Conservation (phyloP, 2,113 vertebrate species). For the Zapornia atra region DNA sequence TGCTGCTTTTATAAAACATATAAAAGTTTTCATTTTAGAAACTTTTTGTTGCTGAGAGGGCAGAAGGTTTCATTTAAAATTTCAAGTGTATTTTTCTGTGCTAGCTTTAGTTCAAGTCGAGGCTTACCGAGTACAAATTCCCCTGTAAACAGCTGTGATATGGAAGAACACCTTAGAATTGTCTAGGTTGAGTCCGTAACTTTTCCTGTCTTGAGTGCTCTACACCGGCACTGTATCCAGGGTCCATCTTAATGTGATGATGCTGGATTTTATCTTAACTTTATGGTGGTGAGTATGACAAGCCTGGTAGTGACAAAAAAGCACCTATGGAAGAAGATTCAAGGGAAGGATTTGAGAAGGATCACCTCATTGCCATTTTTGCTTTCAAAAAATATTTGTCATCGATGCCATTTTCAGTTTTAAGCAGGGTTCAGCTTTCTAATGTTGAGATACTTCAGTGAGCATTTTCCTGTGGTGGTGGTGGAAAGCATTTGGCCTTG, state of each 20-base stretch:
- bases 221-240: background rate
- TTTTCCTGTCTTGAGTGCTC: fast-evolving
- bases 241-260: background rate
- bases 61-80: background rate
- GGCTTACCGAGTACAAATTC: background rate
- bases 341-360: background rate
- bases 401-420: too few relatives aligned
- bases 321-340: background rate
- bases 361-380: too few relatives aligned
- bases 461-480: too few relatives aligned
- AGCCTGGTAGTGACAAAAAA: too few relatives aligned
- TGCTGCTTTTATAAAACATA: background rate
- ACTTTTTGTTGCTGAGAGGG: background rate
- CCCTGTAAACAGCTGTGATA: background rate
- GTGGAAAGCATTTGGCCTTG: too few relatives aligned
- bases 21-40: background rate
- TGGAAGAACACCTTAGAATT: background rate
- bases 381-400: too few relatives aligned
- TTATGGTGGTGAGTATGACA: too few relatives aligned
- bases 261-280: background rate
- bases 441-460: too few relatives aligned
- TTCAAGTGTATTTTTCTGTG: background rate
- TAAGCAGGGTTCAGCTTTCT: too few relatives aligned
- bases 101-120: background rate
- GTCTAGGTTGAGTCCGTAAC: background rate